Percentiles rank a stretch among this genome's conserved stretches.
phyloP scores from a whole-genome alignment of 2,888 invertebrate species.

The Ecliptopera silaceata region DNA sequence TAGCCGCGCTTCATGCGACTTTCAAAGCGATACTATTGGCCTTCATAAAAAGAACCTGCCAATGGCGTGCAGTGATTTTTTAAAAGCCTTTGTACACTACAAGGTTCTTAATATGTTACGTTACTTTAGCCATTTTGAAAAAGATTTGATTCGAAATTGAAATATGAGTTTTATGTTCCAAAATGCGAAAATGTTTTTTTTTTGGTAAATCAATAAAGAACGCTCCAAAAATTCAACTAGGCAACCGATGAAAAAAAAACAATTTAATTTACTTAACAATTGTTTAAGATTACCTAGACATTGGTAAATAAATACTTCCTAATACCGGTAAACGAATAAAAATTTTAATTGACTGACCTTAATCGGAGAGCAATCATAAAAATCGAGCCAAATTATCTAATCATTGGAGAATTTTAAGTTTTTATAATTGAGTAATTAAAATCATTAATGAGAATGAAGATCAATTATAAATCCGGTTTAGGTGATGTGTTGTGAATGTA shows the following conservation, averaged over 20 bases:
- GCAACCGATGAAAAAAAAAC: not conserved
- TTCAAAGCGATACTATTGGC: slow-evolving; percentile 14
- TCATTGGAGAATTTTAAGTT: slow-evolving; percentile 22
- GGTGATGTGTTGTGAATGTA: slow-evolving; percentile 47
- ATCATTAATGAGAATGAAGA: slow-evolving; percentile 45
- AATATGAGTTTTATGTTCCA: no score
- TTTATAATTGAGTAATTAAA: slow-evolving; percentile 39
- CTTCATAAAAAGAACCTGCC: not conserved
- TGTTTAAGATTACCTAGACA: not conserved
- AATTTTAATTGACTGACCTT: slow-evolving; percentile 38
- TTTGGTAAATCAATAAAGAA: no score
- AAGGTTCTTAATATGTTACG: no score
- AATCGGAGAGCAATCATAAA: slow-evolving; percentile 36
- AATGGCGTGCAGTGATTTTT: not conserved
- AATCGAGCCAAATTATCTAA: slow-evolving; percentile 34
- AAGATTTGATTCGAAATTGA: no score
- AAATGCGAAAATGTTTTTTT: no score
- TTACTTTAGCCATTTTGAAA: no score
- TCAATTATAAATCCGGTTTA: slow-evolving; percentile 47
- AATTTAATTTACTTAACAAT: not conserved
- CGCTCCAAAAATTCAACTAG: no score
- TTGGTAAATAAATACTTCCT: slow-evolving; percentile 21
- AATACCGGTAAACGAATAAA: slow-evolving; percentile 29
- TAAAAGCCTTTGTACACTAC: not conserved
- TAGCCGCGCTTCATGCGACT: slow-evolving; percentile 12